Evolutionary conservation across 2,888 invertebrate species (phyloP).

Genomic region (Euclidia mi): DNA sequence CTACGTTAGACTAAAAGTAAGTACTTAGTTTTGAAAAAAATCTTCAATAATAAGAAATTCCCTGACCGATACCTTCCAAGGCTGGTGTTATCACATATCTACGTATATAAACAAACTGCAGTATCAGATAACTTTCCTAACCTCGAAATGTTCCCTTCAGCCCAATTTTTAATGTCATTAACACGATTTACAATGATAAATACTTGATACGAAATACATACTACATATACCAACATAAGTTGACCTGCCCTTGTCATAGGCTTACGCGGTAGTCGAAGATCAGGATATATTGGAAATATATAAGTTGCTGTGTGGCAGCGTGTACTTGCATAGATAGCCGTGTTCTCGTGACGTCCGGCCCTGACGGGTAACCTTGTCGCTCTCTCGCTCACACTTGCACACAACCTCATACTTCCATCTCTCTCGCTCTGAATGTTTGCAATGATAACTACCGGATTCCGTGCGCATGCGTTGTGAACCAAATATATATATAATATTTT

Average conservation of each 20-base stretch:
- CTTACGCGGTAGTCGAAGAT: too few relatives aligned
- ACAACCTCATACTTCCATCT: slow-evolving; percentile 56
- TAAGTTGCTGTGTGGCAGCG: too few relatives aligned
- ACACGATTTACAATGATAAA: slow-evolving; percentile 40
- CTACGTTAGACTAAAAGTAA: too few relatives aligned
- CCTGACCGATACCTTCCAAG: slow-evolving; percentile 25
- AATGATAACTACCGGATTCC: slow-evolving; percentile 84
- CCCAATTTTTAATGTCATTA: slow-evolving; percentile 44
- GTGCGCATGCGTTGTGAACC: slow-evolving; percentile 61
- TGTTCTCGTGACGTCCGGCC: slow-evolving; percentile 72
- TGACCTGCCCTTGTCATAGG: too few relatives aligned
- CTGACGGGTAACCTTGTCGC: slow-evolving; percentile 84
- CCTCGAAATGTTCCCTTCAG: slow-evolving; percentile 35
- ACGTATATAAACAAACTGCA: slow-evolving; percentile 13
- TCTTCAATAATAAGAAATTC: background rate
- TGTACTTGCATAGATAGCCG: slow-evolving; percentile 50
- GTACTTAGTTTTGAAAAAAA: background rate
- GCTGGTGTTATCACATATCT: slow-evolving; percentile 1
- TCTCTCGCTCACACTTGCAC: slow-evolving; percentile 69
- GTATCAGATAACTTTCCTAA: slow-evolving; percentile 21
- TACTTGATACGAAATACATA: slow-evolving; percentile 17
- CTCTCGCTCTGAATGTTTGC: slow-evolving; percentile 64
- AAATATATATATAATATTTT: slow-evolving; percentile 30
- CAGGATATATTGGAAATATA: too few relatives aligned
- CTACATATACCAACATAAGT: too few relatives aligned